A percentile compares a stretch with the other conserved stretches of the same genome.
Conservation (phyloP, 1,140 invertebrate genomes). For the Goniozus legneri region DNA sequence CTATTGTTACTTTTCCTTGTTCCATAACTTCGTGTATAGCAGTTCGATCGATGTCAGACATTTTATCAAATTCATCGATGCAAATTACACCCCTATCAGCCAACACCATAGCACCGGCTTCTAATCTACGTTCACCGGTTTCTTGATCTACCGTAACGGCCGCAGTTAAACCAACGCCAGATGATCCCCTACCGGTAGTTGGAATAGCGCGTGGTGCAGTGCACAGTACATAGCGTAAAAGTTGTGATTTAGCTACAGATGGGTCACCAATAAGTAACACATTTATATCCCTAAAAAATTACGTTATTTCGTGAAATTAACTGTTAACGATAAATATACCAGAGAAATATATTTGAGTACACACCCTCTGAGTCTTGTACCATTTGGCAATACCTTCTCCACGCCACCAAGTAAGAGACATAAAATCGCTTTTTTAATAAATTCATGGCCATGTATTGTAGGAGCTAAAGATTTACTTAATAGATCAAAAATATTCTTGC, state of each 20-base stretch:
- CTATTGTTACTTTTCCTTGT: slow-evolving; percentile 93
- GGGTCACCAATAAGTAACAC: slow-evolving; percentile 97
- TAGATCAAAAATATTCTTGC: slow-evolving; percentile 84
- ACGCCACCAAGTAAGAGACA: slow-evolving; percentile 93
- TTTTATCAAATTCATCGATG: slow-evolving; percentile 99
- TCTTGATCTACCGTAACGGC: slow-evolving; percentile 96
- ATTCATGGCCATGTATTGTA: slow-evolving; percentile 96
- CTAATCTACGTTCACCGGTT: slow-evolving; percentile 84
- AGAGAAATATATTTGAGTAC: slow-evolving; percentile 10
- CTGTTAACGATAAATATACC: too few species aligned
- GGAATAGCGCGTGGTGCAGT: slow-evolving; percentile 94
- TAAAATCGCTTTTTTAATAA: slow-evolving; percentile 95
- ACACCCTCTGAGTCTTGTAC: slow-evolving; percentile 90
- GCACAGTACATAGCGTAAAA: slow-evolving; percentile 90
- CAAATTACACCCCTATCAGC: slow-evolving; percentile 97
- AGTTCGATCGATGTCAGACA: slow-evolving; percentile 99
- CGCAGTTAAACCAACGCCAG: slow-evolving; percentile 97
- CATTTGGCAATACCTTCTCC: slow-evolving; percentile 94
- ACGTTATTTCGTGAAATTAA: neutral
- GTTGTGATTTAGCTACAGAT: slow-evolving; percentile 97
- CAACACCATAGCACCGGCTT: slow-evolving; percentile 99
- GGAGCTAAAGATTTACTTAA: slow-evolving; percentile 92
- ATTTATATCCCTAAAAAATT: slow-evolving; percentile 79
- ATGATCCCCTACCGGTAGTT: slow-evolving; percentile 93
- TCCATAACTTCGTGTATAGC: slow-evolving; percentile 99